Base-by-base conservation (phyloP, 2,113 vertebrate species). In the Psilopogon haemacephalus region DNA sequence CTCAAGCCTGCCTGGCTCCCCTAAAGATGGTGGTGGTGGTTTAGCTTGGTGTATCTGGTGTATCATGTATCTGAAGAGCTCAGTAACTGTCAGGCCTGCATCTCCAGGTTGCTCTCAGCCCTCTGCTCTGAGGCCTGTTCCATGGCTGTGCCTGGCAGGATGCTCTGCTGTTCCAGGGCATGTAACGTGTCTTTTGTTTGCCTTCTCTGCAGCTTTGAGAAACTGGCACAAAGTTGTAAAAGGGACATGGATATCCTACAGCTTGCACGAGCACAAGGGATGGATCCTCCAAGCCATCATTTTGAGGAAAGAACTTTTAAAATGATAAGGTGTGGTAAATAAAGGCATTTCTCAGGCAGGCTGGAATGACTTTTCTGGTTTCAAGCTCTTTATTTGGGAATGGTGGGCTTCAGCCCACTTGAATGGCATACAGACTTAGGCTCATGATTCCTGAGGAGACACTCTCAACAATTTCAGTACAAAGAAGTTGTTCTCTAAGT, bases 281-380 rank as follows among this genome's bases (percentile, higher is more conserved):
- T 98, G 28, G 98, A 99, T 77, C 99, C 99, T 91, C 99, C 99
- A 35, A 98, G 98, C 89, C 98, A 99, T 96, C 98, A 98, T 94
- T 99, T 99, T 91, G 98, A 99, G 93, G 97, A 99, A 96, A 98
- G 97, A 93, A 98, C 98, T 4, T 98, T 99, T 91, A 98, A 98
- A 96, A 99, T 98, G 6, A 98, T 99, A 96, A 98, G 99, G 99
- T 99, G 14, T 37, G 68, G 30, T 67, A 79, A 77, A 3, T 30
- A 64, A 64, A 62, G 27, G 11, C 33, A 70, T 46, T 88, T 74
- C 23, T 68, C 32, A 56, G 59, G 20, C 46, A 81, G 71, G 17
- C 56, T 72, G 60, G 37, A 48, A 88, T 54, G 63, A 37, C 20
- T 59, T 78, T 59, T 40, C 35, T 73, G 28, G 14, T 73, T 54